A percentile compares a stretch with the other conserved stretches of the same genome.
phyloP scores from a whole-genome alignment of 1,140 invertebrate species.

The Chironomus striatipennis region DNA sequence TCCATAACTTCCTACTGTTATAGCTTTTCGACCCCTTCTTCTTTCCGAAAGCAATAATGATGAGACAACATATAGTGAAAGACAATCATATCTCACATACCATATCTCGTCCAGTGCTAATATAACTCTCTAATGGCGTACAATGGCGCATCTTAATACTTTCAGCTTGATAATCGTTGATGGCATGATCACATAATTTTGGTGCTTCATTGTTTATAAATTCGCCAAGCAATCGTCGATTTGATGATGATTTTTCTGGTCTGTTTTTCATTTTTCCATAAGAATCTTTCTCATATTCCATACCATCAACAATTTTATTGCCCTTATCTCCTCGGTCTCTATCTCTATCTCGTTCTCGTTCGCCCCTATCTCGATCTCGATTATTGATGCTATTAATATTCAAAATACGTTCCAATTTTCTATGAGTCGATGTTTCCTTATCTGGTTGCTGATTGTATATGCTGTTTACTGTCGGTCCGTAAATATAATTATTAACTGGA shows the following conservation, averaged over 20 bases:
- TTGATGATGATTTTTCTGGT: constrained; percentile 25
- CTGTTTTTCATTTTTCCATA: background rate
- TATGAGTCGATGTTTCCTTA: background rate
- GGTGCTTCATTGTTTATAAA: constrained; percentile 68
- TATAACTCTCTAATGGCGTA: constrained; percentile 64
- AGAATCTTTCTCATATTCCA: constrained; percentile 5
- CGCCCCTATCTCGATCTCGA: constrained; percentile 28
- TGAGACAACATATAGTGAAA: too few relatives aligned
- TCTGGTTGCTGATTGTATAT: constrained; percentile 38
- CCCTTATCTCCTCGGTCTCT: constrained; percentile 26
- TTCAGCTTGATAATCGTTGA: constrained; percentile 31
- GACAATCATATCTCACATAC: constrained; percentile 32
- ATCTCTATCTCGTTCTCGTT: constrained; percentile 26
- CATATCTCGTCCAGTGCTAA: constrained; percentile 54
- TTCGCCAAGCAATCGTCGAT: constrained; percentile 44
- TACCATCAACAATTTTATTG: background rate
- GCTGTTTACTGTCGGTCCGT: constrained; percentile 39
- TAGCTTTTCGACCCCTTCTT: background rate
- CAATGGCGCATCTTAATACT: constrained; percentile 56
- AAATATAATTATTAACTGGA: constrained; percentile 40
- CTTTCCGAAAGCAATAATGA: too few relatives aligned
- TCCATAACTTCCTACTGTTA: background rate
- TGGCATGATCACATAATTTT: constrained; percentile 64
- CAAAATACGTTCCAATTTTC: constrained; percentile 22
- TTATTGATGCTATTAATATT: constrained; percentile 25